phyloP scores from a whole-genome alignment of 2,888 invertebrate species.

The Andricus quercusramuli region DNA sequence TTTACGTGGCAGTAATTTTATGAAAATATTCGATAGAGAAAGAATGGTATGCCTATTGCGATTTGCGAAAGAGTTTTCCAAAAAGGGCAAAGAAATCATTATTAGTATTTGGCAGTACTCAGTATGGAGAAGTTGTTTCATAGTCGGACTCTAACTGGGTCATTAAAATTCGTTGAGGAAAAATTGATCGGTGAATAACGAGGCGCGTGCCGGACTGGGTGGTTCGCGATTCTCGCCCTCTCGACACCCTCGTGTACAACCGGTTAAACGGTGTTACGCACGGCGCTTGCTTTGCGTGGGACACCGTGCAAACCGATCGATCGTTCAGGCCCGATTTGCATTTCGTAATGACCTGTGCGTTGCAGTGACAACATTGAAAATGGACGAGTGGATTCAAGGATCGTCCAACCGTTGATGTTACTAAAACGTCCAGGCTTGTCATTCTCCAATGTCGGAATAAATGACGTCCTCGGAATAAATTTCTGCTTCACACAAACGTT shows the following conservation, averaged over 20 bases:
- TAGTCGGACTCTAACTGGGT: slow-evolving; percentile 49
- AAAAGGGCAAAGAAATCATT: background rate
- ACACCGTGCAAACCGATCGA: slow-evolving; percentile 72
- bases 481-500: background rate
- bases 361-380: slow-evolving; percentile 41
- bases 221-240: slow-evolving; percentile 73
- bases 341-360: slow-evolving; percentile 72
- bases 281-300: slow-evolving; percentile 60
- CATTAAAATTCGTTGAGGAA: slow-evolving; percentile 72
- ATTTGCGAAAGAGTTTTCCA: background rate
- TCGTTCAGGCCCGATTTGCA: slow-evolving; percentile 73
- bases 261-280: slow-evolving; percentile 73
- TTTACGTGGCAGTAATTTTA: background rate
- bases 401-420: slow-evolving; percentile 26
- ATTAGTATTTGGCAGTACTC: background rate
- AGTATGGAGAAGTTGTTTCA: background rate
- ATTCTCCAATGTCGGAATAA: slow-evolving; percentile 10
- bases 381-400: slow-evolving; percentile 30
- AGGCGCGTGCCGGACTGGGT: slow-evolving; percentile 73
- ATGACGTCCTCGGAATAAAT: slow-evolving; percentile 10
- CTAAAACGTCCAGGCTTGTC: slow-evolving; percentile 11
- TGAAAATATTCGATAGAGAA: background rate
- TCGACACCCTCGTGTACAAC: slow-evolving; percentile 66
- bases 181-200: slow-evolving; percentile 72
- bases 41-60: background rate